A percentile compares a stretch with the other conserved stretches of the same genome.
phyloP scores from a whole-genome alignment of 2,888 invertebrate genomes.

The Melinaea menophilus region DNA sequence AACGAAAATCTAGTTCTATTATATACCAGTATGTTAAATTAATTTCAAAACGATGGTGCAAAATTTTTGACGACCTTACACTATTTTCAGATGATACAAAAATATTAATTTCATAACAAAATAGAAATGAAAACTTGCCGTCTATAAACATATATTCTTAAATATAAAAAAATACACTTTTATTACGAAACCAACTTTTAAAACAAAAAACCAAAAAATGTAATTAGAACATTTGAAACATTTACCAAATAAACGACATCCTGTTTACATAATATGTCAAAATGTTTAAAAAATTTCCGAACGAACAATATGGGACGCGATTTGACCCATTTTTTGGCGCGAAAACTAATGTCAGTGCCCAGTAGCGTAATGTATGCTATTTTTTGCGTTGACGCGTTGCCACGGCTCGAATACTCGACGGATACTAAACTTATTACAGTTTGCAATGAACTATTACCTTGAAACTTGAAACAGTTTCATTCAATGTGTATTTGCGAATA shows the following conservation, averaged over 20 bases:
- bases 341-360: conserved; percentile 55
- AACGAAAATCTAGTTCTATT: too few relatives aligned
- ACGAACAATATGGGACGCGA: conserved; percentile 43
- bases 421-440: conserved; percentile 30
- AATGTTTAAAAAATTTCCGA: conserved; percentile 34
- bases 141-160: neutral
- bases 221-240: conserved; percentile 14
- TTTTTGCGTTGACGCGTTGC: conserved; percentile 42
- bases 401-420: conserved; percentile 35
- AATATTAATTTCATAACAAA: too few relatives aligned
- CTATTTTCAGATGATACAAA: too few relatives aligned
- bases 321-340: conserved; percentile 59
- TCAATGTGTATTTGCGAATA: conserved; percentile 13
- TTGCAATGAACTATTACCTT: conserved; percentile 40
- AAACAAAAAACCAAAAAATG: conserved; percentile 22
- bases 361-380: conserved; percentile 38
- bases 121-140: too few relatives aligned
- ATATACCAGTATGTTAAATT: too few relatives aligned
- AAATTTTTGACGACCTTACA: too few relatives aligned
- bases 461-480: conserved; percentile 33
- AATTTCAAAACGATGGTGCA: too few relatives aligned
- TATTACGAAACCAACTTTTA: neutral
- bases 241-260: conserved; percentile 54
- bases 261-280: conserved; percentile 32
- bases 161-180: neutral